Conservation (phyloP, 2,113 vertebrate genomes). For the Thinocorus orbignyianus region DNA sequence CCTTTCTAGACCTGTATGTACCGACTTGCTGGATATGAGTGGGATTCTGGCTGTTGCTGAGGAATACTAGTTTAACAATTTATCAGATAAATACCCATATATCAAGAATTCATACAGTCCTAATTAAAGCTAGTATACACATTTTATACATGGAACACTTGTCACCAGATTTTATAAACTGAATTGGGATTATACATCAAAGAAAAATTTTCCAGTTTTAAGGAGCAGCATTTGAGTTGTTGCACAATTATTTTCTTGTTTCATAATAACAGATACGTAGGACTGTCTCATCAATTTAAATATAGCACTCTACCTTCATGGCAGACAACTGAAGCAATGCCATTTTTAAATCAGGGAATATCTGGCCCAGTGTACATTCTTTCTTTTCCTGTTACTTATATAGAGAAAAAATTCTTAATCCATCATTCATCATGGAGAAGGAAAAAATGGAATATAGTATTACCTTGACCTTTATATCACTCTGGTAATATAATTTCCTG, state of each 20-base stretch:
- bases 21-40: not conserved
- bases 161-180: not conserved
- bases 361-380: not conserved
- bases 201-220: not conserved
- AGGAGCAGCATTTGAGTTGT: not conserved
- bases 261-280: not conserved
- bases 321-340: not conserved
- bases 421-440: not conserved
- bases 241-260: not conserved
- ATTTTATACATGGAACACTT: not conserved
- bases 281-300: not conserved
- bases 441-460: not conserved
- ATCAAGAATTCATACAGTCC: not conserved
- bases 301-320: not conserved
- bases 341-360: not conserved
- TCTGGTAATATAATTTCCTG: not conserved
- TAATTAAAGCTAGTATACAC: slow-evolving; percentile 23
- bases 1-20: not conserved
- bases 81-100: not conserved
- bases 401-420: not conserved
- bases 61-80: not conserved
- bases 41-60: not conserved
- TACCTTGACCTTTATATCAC: slow-evolving; percentile 10
- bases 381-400: not conserved
- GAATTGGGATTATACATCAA: not conserved